Base-by-base conservation (phyloP, 1,140 invertebrate species). In the Drosophila kikkawai region DNA sequence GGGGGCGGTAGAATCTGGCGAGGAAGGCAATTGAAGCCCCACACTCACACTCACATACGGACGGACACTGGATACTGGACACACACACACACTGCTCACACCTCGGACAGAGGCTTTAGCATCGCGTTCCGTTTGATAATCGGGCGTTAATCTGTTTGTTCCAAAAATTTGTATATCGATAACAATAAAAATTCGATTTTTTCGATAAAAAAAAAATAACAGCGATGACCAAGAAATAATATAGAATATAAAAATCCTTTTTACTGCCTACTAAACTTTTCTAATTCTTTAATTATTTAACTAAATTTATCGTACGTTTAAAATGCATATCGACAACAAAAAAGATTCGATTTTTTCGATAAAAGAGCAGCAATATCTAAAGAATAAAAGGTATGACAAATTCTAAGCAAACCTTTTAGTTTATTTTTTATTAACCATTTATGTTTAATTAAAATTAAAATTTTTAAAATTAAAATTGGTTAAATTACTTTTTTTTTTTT, bases 1-100 rank as follows among this genome's bases (percentile, higher is more conserved):
- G 56, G 3, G 12, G 58, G 17, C 13, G 15, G 15, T 15, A n/a
- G 45, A 61, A n/a, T 37, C 60, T 34, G 64, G 32, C 19, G 64
- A 60, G 57, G 64, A 60, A 59, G 53, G 51, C 75, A 82, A 86
- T 85, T 85, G 60, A 81, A 81, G 79, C 55, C 63, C 79, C 63
- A 77, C 60, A 41, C 44, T 29, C 66, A 69, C 37, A 41, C 44
- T 22, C 60, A 32, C 59, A 36, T 15, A 66, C 61, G 44, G 42
- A 57, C 58, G 56, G 58, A 60, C 50, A 65, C 51, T 37, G 26
- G 44, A 51, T 45, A 39, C 69, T 41, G 51, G 53, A 39, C 29
- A 13, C 47, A 47, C 26, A 26, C 61, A 65, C 71, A 67, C 60
- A 75, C 47, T 32, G 65, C 45, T 76, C 59, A 60, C 82, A 65